Base-by-base conservation (phyloP, 1,140 invertebrate genomes). In the Antheraea pernyi region DNA sequence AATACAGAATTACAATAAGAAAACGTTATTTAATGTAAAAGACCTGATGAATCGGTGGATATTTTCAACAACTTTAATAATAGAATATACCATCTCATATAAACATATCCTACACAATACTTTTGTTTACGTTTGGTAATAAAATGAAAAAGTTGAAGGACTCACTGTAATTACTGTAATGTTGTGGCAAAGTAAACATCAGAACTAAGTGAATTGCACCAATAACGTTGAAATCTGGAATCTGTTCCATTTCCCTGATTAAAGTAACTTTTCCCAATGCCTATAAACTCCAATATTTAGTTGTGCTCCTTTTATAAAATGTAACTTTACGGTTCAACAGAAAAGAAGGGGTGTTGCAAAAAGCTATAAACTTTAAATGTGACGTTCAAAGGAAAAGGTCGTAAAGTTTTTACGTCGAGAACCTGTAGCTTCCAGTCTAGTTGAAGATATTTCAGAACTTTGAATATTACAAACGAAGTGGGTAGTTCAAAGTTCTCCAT, bases 331-430 rank as follows among this genome's bases (percentile, higher is more conserved):
- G 46, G 46, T 53, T 16, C 46, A 53, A 53, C 16, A 6, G 5
- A 16, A 53, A 53, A 53, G 46, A 53, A 53, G 46, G 16, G 16
- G 46, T 53, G 61, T 16, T n/a, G 61, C n/a, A 63, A 8, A 22
- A n/a, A 37, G 61, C 61, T 37, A 63, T 63, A 63, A 63, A 63
- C 30, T 63, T 63, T 37, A 63, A 36, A 63, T 36, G 37, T 63
- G 61, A 63, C 61, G 37, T 63, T 30, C 37, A 63, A 63, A 63
- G 61, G 61, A 63, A 63, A 22, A 53, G 46, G 46, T 53, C 46
- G 46, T 53, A 67, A 67, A 69, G 70, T 73, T 72, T 73, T 71
- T 53, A 53, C 46, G 46, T 16, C 13, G 46, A n/a, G 5, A 53
- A 53, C 46, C 46, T 53, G 46, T 53, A 53, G 46, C 46, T 53